Percentiles rank a stretch among this genome's conserved stretches.
These are phyloP conservation scores for Heteronetta atricapilla DNA, from an alignment of 2,113 vertebrate genomes.

Conservation along the genomic window DNA sequence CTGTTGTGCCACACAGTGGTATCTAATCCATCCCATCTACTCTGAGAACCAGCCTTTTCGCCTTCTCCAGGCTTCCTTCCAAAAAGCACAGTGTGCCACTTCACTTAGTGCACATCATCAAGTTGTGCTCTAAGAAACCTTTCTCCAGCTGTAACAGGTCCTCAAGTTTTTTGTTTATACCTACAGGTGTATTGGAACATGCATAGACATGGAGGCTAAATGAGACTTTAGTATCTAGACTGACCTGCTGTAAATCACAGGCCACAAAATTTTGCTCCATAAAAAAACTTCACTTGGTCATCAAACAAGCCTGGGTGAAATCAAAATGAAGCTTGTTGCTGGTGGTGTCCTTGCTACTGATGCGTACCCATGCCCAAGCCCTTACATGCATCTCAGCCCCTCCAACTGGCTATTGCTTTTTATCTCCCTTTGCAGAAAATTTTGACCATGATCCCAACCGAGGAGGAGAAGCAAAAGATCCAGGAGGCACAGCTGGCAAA, in stretches of 20 bases:
- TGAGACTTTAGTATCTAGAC: background rate
- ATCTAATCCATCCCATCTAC: background rate
- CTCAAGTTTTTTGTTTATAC: background rate
- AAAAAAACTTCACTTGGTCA: background rate
- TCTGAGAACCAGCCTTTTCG: background rate
- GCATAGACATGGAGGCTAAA: background rate
- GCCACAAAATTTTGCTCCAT: background rate
- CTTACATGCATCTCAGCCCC: accelerated
- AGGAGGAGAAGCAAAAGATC: slow-evolving; percentile 98
- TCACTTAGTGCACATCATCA: background rate
- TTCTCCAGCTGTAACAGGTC: background rate
- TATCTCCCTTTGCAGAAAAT: slow-evolving; percentile 86
- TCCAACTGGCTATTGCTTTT: background rate
- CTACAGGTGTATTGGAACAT: background rate
- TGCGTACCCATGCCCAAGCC: background rate
- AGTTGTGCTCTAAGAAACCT: background rate
- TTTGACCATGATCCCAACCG: slow-evolving; percentile 95
- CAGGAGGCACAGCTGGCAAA: slow-evolving; percentile 94
- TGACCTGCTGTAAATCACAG: background rate
- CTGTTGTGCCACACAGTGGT: background rate
- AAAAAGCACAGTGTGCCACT: background rate
- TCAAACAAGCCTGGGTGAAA: background rate
- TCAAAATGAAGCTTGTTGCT: background rate
- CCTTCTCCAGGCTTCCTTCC: background rate
- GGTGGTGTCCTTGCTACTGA: background rate